phyloP scores from a whole-genome alignment of 2,113 vertebrate species.

The Gallinago undulata region DNA sequence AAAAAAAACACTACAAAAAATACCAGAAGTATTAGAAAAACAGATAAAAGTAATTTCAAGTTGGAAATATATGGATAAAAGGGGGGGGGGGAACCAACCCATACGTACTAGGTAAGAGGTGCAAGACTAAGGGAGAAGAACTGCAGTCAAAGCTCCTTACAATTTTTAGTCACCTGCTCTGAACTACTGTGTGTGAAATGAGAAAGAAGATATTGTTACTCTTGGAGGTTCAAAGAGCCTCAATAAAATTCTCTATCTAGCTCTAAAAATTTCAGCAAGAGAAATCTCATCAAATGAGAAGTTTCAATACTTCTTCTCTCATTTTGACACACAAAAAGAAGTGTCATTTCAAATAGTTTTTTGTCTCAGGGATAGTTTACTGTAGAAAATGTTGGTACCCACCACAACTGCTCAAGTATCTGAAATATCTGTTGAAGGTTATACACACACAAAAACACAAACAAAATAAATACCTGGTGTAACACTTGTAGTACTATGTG shows the following conservation, averaged over 20 bases:
- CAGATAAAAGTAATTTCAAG: background rate
- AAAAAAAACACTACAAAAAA: background rate
- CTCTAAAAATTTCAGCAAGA: background rate
- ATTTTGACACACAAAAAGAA: background rate
- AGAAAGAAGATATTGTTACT: background rate
- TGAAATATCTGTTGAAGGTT: background rate
- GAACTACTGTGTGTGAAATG: background rate
- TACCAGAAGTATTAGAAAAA: background rate
- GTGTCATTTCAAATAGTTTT: background rate
- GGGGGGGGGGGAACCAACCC: accelerated
- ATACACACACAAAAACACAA: background rate
- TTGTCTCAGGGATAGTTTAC: background rate
- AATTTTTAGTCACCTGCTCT: background rate
- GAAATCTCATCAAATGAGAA: background rate
- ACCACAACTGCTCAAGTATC: background rate
- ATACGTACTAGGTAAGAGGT: background rate
- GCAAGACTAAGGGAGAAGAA: background rate
- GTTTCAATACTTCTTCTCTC: background rate
- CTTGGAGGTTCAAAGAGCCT: background rate
- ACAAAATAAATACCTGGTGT: background rate
- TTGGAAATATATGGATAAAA: background rate
- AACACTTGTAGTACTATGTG: background rate
- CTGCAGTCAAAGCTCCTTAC: background rate
- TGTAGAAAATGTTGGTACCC: background rate
- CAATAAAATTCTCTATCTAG: background rate